Evolutionary conservation across 2,113 vertebrate genomes (phyloP).

Genomic region (Numenius arquata): DNA sequence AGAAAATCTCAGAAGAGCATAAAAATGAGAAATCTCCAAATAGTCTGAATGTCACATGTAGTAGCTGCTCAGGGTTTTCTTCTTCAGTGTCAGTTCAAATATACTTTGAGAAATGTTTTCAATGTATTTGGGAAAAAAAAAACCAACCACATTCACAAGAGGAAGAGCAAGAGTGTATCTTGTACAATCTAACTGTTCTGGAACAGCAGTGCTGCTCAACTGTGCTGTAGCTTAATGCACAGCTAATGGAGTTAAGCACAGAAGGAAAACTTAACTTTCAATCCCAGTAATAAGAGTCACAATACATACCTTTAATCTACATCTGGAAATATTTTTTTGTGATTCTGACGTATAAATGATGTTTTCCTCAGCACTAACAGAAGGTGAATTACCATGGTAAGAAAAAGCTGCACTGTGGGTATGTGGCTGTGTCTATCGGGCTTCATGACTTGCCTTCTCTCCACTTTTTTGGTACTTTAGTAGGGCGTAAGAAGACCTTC

Average conservation of each 20-base stretch:
- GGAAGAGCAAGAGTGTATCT: not conserved
- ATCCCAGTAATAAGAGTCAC: not conserved
- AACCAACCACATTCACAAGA: not conserved
- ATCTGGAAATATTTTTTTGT: not conserved
- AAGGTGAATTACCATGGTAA: not conserved
- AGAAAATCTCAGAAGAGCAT: not conserved
- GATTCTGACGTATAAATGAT: not conserved
- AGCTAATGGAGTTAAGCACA: not conserved
- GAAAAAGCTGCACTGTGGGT: not conserved
- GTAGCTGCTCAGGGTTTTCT: not conserved
- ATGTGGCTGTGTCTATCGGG: not conserved
- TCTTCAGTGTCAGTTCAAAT: not conserved
- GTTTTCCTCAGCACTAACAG: not conserved
- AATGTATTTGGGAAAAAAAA: not conserved
- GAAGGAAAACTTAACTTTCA: not conserved
- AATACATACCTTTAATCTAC: not conserved
- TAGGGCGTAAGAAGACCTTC: not conserved
- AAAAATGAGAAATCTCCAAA: not conserved
- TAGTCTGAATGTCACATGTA: rapidly evolving
- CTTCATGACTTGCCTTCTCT: not conserved
- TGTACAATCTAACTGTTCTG: not conserved
- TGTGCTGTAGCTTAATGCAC: not conserved
- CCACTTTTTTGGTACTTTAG: not conserved
- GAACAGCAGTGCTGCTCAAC: not conserved
- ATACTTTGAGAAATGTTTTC: not conserved